A percentile compares a stretch with the other conserved stretches of the same genome.
phyloP scores from a whole-genome alignment of 1,140 invertebrate genomes.

The Drosophila pseudoobscura region DNA sequence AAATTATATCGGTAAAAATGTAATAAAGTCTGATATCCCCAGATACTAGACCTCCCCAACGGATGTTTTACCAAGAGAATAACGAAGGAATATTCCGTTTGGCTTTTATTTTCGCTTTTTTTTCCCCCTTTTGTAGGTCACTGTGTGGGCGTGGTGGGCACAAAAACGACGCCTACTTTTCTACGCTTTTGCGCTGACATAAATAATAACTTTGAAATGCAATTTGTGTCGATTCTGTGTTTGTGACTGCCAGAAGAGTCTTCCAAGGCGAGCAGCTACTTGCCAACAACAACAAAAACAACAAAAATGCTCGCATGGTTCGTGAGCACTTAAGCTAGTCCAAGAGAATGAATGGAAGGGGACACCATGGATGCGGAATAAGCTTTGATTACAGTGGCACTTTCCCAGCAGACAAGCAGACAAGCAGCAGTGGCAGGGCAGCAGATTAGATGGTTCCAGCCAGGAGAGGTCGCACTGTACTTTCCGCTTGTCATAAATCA shows the following conservation, averaged over 20 bases:
- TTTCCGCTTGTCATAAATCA: constrained; percentile 72
- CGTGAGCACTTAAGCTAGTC: constrained; percentile 14
- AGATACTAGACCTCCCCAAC: neutral
- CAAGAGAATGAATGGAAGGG: too few relatives aligned
- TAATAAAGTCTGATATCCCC: too few relatives aligned
- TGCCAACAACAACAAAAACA: neutral
- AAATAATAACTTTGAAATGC: constrained; percentile 77
- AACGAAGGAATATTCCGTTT: constrained; percentile 14
- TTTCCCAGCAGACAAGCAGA: too few relatives aligned
- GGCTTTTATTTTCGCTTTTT: constrained; percentile 9
- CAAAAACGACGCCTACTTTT: constrained; percentile 29
- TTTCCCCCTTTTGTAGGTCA: constrained; percentile 23
- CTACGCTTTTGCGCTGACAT: constrained; percentile 41
- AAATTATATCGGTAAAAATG: too few relatives aligned
- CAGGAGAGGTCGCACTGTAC: neutral
- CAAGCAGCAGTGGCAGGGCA: too few relatives aligned
- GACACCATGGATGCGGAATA: constrained; percentile 6
- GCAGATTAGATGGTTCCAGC: too few relatives aligned
- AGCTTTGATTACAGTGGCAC: constrained; percentile 14
- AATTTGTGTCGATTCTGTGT: constrained; percentile 76
- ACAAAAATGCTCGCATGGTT: constrained; percentile 9
- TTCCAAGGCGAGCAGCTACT: constrained; percentile 20
- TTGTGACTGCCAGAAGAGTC: constrained; percentile 36
- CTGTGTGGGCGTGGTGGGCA: constrained; percentile 3
- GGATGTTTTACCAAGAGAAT: neutral